Percentiles rank a stretch among this genome's conserved stretches.
These are phyloP conservation scores for Mylabris phalerata DNA, from an alignment of 1,140 invertebrate species.

Conservation along the genomic window DNA sequence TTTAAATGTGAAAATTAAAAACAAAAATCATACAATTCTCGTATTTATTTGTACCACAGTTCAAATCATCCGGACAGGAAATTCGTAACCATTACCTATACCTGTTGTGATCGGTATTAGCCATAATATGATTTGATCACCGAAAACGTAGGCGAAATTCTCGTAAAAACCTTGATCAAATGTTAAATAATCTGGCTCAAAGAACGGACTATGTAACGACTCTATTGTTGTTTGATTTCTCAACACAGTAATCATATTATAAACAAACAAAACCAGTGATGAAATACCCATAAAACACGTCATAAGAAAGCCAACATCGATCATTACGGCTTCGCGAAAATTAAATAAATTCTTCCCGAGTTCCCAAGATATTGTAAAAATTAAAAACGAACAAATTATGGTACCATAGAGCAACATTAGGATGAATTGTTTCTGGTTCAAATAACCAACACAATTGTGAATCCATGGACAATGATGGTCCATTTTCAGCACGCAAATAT, in stretches of 20 bases:
- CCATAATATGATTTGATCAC: slow-evolving; percentile 60
- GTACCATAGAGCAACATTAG: slow-evolving; percentile 27
- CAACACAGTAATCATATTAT: slow-evolving; percentile 22
- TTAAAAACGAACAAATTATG: slow-evolving; percentile 29
- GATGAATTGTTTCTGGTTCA: slow-evolving; percentile 36
- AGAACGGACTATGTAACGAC: slow-evolving; percentile 70
- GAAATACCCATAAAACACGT: slow-evolving; percentile 17
- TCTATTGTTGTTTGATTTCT: slow-evolving; percentile 50
- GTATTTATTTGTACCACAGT: background rate
- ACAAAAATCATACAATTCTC: slow-evolving; percentile 5
- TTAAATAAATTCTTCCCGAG: slow-evolving; percentile 22
- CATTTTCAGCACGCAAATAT: slow-evolving; percentile 62
- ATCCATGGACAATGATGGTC: slow-evolving; percentile 73
- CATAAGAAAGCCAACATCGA: slow-evolving; percentile 12
- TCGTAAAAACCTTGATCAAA: slow-evolving; percentile 68
- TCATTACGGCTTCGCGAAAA: too few relatives aligned
- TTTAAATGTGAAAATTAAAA: slow-evolving; percentile 30
- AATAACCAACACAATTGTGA: slow-evolving; percentile 61
- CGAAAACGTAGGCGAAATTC: slow-evolving; percentile 79
- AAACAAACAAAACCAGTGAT: slow-evolving; percentile 21
- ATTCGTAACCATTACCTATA: slow-evolving; percentile 5
- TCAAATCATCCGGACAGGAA: background rate
- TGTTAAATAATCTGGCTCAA: slow-evolving; percentile 74
- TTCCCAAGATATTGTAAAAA: slow-evolving; percentile 1
- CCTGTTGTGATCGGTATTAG: slow-evolving; percentile 56